phyloP scores from a whole-genome alignment of 1,140 invertebrate species.

The Rhopalosiphum padi region DNA sequence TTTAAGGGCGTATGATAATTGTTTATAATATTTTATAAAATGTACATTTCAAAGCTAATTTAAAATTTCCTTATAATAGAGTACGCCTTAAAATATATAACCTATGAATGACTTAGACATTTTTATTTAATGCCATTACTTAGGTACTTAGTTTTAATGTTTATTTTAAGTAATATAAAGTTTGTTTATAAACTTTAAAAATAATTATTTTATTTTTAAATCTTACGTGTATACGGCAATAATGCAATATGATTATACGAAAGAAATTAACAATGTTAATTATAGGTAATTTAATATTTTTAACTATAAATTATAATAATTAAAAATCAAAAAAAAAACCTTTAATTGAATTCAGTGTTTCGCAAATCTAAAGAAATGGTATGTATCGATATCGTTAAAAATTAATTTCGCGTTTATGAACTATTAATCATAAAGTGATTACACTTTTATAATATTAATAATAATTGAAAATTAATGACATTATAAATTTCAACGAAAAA shows the following conservation, averaged over 20 bases:
- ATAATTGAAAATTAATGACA: neutral
- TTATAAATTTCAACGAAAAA: neutral
- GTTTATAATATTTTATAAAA: constrained; percentile 8
- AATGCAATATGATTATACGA: neutral
- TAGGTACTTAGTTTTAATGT: neutral
- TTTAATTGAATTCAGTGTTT: neutral
- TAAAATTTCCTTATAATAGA: neutral
- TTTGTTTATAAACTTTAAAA: neutral
- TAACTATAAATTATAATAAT: neutral
- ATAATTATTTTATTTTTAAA: neutral
- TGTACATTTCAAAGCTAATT: neutral
- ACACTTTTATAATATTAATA: neutral
- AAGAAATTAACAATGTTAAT: neutral
- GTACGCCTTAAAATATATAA: neutral
- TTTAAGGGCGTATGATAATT: neutral
- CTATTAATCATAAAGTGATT: neutral
- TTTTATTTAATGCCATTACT: neutral
- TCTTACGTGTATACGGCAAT: neutral
- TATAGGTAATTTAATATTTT: neutral
- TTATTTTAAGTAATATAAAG: neutral
- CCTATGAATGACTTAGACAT: neutral
- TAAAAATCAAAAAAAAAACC: neutral
- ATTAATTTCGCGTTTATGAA: neutral
- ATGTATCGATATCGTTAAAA: neutral
- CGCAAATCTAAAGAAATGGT: neutral